These are phyloP conservation scores for Antigone vipio DNA, from an alignment of 2,113 vertebrate species.

Conservation along the genomic window DNA sequence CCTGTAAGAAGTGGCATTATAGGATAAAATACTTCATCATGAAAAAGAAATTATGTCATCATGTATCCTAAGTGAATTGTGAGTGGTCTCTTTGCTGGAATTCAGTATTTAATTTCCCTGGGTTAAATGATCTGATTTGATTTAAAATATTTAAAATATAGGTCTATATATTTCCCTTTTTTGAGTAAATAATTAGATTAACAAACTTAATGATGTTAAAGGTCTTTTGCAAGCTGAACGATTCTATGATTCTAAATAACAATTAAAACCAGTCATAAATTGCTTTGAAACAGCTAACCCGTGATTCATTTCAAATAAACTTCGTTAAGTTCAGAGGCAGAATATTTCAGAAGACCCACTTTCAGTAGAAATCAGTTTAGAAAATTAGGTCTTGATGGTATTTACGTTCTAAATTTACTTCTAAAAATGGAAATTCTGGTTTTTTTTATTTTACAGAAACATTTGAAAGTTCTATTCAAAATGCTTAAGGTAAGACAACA, in stretches of 20 bases:
- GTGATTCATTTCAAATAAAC: neutral
- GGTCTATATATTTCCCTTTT: neutral
- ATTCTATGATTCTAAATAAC: neutral
- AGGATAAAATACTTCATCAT: neutral
- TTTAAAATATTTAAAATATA: neutral
- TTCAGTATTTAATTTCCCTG: neutral
- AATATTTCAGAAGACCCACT: neutral
- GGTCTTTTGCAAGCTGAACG: too few relatives aligned
- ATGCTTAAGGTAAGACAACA: neutral
- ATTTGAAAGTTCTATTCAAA: neutral
- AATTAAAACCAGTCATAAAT: neutral
- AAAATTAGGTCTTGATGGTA: neutral
- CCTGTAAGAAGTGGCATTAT: neutral
- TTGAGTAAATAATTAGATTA: too few relatives aligned
- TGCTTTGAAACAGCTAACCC: neutral
- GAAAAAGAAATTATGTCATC: neutral
- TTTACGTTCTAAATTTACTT: neutral
- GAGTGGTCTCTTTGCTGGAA: neutral
- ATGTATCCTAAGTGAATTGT: neutral
- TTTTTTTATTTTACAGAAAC: neutral
- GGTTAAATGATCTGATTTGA: neutral
- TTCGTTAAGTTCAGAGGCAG: neutral
- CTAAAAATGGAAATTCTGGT: neutral
- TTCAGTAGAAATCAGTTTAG: neutral
- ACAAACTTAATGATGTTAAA: too few relatives aligned